phyloP scores from a whole-genome alignment of 2,113 vertebrate species.

The Hippocampus comes region DNA sequence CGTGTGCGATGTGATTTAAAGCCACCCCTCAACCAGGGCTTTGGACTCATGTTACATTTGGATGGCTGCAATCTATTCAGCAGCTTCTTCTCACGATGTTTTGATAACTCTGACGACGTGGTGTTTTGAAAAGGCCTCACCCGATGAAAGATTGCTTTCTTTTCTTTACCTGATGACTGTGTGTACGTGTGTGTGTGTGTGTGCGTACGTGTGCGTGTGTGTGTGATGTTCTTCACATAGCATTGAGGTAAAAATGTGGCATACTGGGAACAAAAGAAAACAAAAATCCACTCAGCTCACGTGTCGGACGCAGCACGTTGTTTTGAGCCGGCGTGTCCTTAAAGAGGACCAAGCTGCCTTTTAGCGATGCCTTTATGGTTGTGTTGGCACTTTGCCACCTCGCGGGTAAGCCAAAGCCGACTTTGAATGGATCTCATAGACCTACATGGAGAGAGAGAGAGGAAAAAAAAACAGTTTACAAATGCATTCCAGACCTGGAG shows the following conservation, averaged over 20 bases:
- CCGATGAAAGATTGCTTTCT: conserved; percentile 59
- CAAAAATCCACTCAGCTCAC: background rate
- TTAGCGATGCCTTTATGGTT: background rate
- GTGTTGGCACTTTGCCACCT: conserved; percentile 1
- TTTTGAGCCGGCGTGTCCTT: background rate
- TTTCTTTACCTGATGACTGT: conserved; percentile 43
- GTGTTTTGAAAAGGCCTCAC: conserved; percentile 54
- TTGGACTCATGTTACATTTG: background rate
- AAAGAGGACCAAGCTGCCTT: background rate
- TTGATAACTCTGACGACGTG: conserved; percentile 56
- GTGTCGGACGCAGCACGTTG: background rate
- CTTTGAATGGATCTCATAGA: background rate
- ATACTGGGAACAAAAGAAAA: background rate
- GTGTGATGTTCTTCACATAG: background rate
- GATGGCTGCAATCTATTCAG: conserved; percentile 43
- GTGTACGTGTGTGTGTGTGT: conserved; percentile 27
- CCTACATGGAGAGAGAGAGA: background rate
- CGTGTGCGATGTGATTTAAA: conserved; percentile 20
- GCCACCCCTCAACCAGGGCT: conserved; percentile 5
- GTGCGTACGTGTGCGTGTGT: conserved; percentile 17
- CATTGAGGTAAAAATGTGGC: background rate
- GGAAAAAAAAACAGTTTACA: background rate
- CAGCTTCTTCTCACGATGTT: conserved; percentile 49
- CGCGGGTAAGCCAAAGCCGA: background rate
- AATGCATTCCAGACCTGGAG: background rate